These are phyloP conservation scores for Ectemnius continuus DNA, from an alignment of 2,888 invertebrate species.

Conservation along the genomic window DNA sequence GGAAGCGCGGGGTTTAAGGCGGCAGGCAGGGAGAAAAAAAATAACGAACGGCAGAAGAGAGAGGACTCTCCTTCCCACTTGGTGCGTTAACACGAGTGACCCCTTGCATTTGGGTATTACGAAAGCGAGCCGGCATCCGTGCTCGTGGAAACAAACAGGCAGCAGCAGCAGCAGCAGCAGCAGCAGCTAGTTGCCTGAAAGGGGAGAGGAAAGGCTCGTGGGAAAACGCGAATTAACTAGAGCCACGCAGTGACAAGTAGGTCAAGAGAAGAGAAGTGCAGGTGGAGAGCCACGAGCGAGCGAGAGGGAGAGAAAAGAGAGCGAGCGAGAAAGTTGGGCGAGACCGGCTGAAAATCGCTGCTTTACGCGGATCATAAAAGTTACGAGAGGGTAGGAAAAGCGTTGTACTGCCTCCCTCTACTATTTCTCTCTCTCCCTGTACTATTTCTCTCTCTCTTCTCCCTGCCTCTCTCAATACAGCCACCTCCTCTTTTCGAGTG, in stretches of 20 bases:
- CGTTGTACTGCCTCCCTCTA: slow-evolving; percentile 43
- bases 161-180: slow-evolving; percentile 7
- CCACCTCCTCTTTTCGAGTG: slow-evolving; percentile 58
- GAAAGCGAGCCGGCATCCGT: slow-evolving; percentile 12
- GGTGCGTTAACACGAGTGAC: slow-evolving; percentile 7
- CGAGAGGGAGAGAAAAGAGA: slow-evolving; percentile 27
- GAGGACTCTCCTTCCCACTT: slow-evolving; percentile 3
- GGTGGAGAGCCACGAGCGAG: slow-evolving; percentile 39
- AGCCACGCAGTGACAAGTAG: slow-evolving; percentile 38
- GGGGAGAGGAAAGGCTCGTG: slow-evolving; percentile 7
- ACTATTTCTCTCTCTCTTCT: not conserved
- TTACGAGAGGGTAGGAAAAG: slow-evolving; percentile 67
- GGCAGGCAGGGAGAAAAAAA: not conserved
- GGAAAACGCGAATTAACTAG: slow-evolving; percentile 50
- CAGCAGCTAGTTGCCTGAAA: not conserved
- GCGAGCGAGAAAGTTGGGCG: slow-evolving; percentile 46
- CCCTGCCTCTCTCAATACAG: not conserved
- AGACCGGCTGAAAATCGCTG: slow-evolving; percentile 66
- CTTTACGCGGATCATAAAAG: slow-evolving; percentile 72
- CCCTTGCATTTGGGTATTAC: slow-evolving; percentile 48
- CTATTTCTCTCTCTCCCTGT: slow-evolving; percentile 1
- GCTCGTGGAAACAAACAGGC: slow-evolving; percentile 33
- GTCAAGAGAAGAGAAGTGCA: slow-evolving; percentile 33
- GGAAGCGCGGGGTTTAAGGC: not conserved
- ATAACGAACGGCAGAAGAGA: slow-evolving; percentile 1